phyloP scores from a whole-genome alignment of 2,888 invertebrate species.

The Xestia xanthographa region DNA sequence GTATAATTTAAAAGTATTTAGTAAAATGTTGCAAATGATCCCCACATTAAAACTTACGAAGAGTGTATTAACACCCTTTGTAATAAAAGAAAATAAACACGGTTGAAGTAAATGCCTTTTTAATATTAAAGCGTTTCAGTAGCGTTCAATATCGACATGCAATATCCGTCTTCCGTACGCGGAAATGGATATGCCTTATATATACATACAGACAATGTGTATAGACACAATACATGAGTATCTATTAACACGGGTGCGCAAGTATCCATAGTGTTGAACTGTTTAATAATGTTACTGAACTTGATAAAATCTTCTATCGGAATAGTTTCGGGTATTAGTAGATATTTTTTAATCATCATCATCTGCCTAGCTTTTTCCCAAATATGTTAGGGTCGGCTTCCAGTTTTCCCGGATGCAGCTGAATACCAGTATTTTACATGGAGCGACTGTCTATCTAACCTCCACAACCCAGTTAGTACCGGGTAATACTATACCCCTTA shows the following conservation, averaged over 20 bases:
- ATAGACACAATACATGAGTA: not conserved
- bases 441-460: too few species aligned
- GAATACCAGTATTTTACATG: too few species aligned
- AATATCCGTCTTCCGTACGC: slow-evolving; percentile 47
- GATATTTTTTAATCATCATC: too few species aligned
- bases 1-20: not conserved
- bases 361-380: too few species aligned
- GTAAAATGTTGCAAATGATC: not conserved
- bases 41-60: not conserved
- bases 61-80: not conserved
- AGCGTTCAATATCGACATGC: slow-evolving; percentile 25
- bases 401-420: too few species aligned
- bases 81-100: not conserved
- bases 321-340: not conserved
- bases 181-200: slow-evolving; percentile 43
- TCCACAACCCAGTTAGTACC: too few species aligned
- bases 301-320: not conserved
- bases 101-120: slow-evolving; percentile 35
- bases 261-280: not conserved
- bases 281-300: not conserved
- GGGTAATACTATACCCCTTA: too few species aligned
- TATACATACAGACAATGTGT: not conserved
- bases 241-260: not conserved
- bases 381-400: too few species aligned
- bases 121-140: slow-evolving; percentile 30